Percentiles rank a stretch among this genome's conserved stretches.
Evolutionary conservation across 1,140 invertebrate species (phyloP).

Genomic region (Mylabris phalerata): DNA sequence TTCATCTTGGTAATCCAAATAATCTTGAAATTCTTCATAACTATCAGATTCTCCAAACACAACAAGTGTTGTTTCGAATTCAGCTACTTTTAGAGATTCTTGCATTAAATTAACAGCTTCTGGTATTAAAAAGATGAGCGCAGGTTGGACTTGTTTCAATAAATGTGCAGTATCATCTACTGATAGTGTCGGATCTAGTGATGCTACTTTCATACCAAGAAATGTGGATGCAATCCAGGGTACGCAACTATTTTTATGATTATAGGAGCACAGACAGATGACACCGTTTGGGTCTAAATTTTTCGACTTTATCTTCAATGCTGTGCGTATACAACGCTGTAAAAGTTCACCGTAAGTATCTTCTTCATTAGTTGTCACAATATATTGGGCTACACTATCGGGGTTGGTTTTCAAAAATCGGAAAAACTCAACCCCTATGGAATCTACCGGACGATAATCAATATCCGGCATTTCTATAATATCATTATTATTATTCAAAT

Average conservation of each 20-base stretch:
- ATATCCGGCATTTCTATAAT: slow-evolving; percentile 1
- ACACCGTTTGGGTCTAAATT: slow-evolving; percentile 15
- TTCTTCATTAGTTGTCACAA: slow-evolving; percentile 16
- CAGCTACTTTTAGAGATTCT: slow-evolving; percentile 3
- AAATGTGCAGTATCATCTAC: slow-evolving; percentile 10
- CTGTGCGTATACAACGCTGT: slow-evolving; percentile 14
- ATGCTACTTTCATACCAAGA: slow-evolving; percentile 9
- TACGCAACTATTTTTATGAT: slow-evolving; percentile 16
- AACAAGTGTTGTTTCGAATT: slow-evolving; percentile 15
- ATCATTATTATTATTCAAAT: neutral
- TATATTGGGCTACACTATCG: slow-evolving; percentile 6
- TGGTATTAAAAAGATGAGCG: slow-evolving; percentile 13
- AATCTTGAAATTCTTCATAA: slow-evolving; percentile 18
- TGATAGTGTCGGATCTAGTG: slow-evolving; percentile 21
- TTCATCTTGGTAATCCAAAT: neutral
- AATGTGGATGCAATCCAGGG: slow-evolving; percentile 21
- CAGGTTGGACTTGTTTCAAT: slow-evolving; percentile 17
- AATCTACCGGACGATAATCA: slow-evolving; percentile 1
- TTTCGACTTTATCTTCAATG: slow-evolving; percentile 15
- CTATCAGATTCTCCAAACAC: slow-evolving; percentile 20
- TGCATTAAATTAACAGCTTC: slow-evolving; percentile 14
- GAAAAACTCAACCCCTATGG: slow-evolving; percentile 9
- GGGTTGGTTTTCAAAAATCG: slow-evolving; percentile 2
- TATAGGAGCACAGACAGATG: slow-evolving; percentile 16
- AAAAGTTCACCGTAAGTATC: slow-evolving; percentile 16